These are phyloP conservation scores for Hylaea fasciaria DNA, from an alignment of 2,888 invertebrate genomes.

Conservation along the genomic window DNA sequence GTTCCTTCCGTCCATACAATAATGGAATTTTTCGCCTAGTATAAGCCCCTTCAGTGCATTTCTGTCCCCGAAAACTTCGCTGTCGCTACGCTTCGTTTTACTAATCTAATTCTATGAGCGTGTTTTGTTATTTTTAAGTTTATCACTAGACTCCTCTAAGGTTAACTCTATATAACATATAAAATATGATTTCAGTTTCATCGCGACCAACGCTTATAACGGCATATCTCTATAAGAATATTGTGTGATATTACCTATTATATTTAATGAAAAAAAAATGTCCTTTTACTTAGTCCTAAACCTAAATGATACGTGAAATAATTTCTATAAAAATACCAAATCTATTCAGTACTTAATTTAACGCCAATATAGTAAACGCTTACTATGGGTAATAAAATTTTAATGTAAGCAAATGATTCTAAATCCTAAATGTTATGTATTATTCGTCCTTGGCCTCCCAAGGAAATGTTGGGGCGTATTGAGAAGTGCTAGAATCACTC, in stretches of 20 bases:
- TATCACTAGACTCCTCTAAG: conserved; percentile 43
- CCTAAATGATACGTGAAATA: conserved; percentile 62
- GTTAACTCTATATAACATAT: conserved; percentile 48
- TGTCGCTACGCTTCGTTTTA: conserved; percentile 32
- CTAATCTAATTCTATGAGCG: conserved; percentile 31
- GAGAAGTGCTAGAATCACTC: conserved; percentile 6
- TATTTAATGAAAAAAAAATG: conserved; percentile 70
- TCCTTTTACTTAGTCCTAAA: conserved; percentile 69
- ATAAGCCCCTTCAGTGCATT: conserved; percentile 68
- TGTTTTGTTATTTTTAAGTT: conserved; percentile 46
- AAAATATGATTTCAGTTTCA: conserved; percentile 60
- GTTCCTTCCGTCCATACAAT: conserved; percentile 80
- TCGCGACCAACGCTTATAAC: conserved; percentile 82
- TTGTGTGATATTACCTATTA: conserved; percentile 83
- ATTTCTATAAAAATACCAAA: conserved; percentile 71
- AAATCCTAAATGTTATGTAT: conserved; percentile 63
- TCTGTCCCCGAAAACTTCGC: conserved; percentile 48
- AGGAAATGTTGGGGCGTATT: conserved; percentile 21
- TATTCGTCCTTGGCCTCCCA: conserved; percentile 62
- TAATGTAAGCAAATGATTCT: conserved; percentile 58
- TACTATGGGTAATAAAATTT: conserved; percentile 57
- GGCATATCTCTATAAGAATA: conserved; percentile 83
- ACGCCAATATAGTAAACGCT: conserved; percentile 70
- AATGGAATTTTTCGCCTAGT: conserved; percentile 71
- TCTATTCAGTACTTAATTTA: conserved; percentile 80